phyloP scores from a whole-genome alignment of 2,113 vertebrate species.

The Psephotus haematonotus region DNA sequence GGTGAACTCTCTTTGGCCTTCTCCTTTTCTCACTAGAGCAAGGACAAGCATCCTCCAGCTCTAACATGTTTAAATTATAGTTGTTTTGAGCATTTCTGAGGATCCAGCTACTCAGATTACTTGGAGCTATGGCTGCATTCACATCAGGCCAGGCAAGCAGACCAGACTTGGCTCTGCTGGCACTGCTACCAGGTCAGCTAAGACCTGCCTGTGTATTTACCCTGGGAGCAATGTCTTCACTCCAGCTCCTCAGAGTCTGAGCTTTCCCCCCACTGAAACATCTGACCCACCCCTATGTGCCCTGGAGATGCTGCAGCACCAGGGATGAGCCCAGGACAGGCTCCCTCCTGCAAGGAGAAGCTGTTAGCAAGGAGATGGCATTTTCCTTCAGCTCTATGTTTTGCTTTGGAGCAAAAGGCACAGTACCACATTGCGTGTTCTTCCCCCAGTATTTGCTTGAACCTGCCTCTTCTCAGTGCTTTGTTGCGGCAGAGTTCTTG shows the following conservation, averaged over 20 bases:
- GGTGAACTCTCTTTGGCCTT: background rate
- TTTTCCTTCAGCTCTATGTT: background rate
- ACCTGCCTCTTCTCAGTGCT: background rate
- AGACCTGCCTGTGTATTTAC: background rate
- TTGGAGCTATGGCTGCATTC: background rate
- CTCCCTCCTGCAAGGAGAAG: background rate
- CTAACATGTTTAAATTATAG: background rate
- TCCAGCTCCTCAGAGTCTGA: background rate
- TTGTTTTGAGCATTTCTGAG: background rate
- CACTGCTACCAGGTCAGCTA: background rate
- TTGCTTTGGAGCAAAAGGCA: background rate
- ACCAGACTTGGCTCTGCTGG: background rate
- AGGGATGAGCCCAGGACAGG: rapidly evolving
- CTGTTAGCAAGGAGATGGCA: background rate
- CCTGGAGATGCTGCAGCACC: background rate
- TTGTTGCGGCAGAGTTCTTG: background rate
- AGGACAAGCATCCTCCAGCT: background rate
- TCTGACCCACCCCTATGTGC: rapidly evolving
- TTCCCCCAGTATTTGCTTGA: background rate
- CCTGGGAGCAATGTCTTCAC: background rate
- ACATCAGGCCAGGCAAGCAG: background rate
- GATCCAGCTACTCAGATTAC: background rate
- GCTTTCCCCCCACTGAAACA: rapidly evolving
- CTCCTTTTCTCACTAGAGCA: background rate
- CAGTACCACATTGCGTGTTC: rapidly evolving